These are phyloP conservation scores for Leptinotarsa lineolata DNA, from an alignment of 1,140 invertebrate species.

Conservation along the genomic window DNA sequence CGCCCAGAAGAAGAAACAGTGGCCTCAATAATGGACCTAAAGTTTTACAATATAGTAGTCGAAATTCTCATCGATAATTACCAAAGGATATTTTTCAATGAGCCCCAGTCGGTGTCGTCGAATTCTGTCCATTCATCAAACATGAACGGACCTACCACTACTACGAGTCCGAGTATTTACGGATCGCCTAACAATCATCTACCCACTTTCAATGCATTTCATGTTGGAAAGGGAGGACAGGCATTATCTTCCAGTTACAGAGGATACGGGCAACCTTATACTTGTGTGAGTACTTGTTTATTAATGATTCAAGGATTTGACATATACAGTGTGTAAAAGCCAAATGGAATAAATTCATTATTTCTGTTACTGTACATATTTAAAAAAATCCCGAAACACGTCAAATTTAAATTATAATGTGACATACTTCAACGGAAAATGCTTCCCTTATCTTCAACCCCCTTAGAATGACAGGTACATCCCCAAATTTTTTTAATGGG, in stretches of 20 bases:
- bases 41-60: slow-evolving; percentile 97
- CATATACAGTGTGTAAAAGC: too few relatives aligned
- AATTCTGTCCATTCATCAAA: slow-evolving; percentile 13
- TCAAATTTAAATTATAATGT: too few relatives aligned
- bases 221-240: slow-evolving; percentile 22
- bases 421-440: too few relatives aligned
- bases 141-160: slow-evolving; percentile 18
- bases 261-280: slow-evolving; percentile 39
- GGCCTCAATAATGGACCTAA: slow-evolving; percentile 96
- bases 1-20: slow-evolving; percentile 94
- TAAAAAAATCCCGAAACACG: too few relatives aligned
- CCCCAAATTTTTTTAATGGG: too few relatives aligned
- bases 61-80: slow-evolving; percentile 95
- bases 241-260: slow-evolving; percentile 31
- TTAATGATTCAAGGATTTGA: background rate
- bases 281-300: slow-evolving; percentile 40
- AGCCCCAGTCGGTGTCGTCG: slow-evolving; percentile 51
- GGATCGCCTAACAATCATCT: slow-evolving; percentile 40
- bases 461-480: too few relatives aligned
- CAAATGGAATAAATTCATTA: too few relatives aligned
- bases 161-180: slow-evolving; percentile 31
- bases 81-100: slow-evolving; percentile 72
- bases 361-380: too few relatives aligned
- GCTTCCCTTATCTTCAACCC: too few relatives aligned
- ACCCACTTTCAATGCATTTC: slow-evolving; percentile 23